phyloP scores from a whole-genome alignment of 1,140 invertebrate species.

The Triops cancriformis region DNA sequence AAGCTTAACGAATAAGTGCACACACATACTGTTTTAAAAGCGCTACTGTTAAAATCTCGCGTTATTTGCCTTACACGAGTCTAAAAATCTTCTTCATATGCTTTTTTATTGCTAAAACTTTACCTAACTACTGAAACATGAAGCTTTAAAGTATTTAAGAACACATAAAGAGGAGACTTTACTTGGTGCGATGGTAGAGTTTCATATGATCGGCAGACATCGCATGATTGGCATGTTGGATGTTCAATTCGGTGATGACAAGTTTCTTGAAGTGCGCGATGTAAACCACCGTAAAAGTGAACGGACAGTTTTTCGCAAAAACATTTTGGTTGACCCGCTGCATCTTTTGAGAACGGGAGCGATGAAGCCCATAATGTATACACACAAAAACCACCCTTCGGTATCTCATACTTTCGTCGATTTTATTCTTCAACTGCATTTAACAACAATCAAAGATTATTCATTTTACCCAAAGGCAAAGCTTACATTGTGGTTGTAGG shows the following conservation, averaged over 20 bases:
- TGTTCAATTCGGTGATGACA: background rate
- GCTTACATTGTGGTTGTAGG: background rate
- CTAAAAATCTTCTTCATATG: too few species aligned
- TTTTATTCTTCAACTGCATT: background rate
- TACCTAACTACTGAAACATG: background rate
- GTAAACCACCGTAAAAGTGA: background rate
- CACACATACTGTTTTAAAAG: too few species aligned
- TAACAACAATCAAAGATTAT: background rate
- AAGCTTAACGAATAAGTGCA: too few species aligned
- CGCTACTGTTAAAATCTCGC: too few species aligned
- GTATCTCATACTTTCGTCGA: background rate
- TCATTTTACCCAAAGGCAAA: background rate
- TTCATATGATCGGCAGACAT: background rate
- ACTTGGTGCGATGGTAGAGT: slow-evolving; percentile 3
- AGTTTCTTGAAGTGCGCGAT: background rate
- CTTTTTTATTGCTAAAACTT: background rate
- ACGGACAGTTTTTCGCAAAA: background rate
- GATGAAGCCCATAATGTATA: background rate
- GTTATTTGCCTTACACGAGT: too few species aligned
- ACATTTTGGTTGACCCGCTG: background rate
- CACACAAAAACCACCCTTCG: background rate
- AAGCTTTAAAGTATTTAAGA: background rate
- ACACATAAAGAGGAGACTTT: background rate
- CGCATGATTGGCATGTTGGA: background rate
- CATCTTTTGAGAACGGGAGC: background rate